Evolutionary conservation across 1,140 invertebrate genomes (phyloP).

Genomic region (Matsumurasca onukii): DNA sequence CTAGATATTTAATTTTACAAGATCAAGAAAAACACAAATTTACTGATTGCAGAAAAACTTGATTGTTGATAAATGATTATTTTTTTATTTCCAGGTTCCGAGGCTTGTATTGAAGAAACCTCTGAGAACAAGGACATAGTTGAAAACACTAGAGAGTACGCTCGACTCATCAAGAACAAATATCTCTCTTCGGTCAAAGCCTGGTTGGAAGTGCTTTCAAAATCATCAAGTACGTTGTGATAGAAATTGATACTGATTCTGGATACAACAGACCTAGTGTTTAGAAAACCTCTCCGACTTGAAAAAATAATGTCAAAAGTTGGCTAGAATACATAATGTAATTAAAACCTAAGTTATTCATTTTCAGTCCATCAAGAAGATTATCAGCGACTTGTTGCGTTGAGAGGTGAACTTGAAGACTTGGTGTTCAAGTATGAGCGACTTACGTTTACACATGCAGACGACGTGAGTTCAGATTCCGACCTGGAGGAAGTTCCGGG

Average conservation of each 20-base stretch:
- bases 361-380: background rate
- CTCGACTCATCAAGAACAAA: slow-evolving; percentile 42
- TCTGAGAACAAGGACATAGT: slow-evolving; percentile 44
- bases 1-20: background rate
- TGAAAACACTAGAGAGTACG: slow-evolving; percentile 44
- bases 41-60: background rate
- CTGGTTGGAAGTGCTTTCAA: slow-evolving; percentile 43
- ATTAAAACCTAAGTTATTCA: background rate
- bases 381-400: background rate
- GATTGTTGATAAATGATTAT: background rate
- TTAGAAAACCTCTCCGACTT: background rate
- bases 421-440: slow-evolving; percentile 9
- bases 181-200: slow-evolving; percentile 43
- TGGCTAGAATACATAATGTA: background rate
- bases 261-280: too few relatives aligned
- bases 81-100: slow-evolving; percentile 24
- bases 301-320: background rate
- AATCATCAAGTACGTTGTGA: slow-evolving; percentile 36
- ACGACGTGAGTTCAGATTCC: slow-evolving; percentile 35
- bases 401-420: slow-evolving; percentile 2
- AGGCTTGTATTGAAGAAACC: slow-evolving; percentile 38
- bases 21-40: background rate
- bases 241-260: background rate
- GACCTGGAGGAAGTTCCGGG: slow-evolving; percentile 39
- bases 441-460: slow-evolving; percentile 5